A percentile compares a stretch with the other conserved stretches of the same genome.
These are phyloP conservation scores for Dendrocopos noguchii DNA, from an alignment of 2,113 vertebrate genomes.

Conservation along the genomic window DNA sequence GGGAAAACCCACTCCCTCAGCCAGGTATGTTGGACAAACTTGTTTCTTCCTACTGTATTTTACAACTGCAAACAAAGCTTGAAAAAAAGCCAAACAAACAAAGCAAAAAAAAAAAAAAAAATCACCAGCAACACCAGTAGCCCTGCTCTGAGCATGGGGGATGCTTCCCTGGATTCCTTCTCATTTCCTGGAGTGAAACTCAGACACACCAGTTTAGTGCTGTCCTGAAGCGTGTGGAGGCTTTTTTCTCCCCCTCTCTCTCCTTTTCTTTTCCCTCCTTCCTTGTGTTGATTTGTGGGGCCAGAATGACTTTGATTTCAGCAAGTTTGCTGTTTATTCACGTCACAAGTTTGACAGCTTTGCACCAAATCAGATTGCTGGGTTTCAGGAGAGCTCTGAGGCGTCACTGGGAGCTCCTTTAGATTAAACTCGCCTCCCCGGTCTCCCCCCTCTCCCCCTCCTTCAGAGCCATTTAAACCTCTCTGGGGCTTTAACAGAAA, in stretches of 20 bases:
- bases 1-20: background rate
- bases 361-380: slow-evolving; percentile 79
- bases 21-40: background rate
- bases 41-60: slow-evolving; percentile 30
- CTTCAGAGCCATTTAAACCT: slow-evolving; percentile 76
- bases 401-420: slow-evolving; percentile 71
- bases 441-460: slow-evolving; percentile 66
- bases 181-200: slow-evolving; percentile 41
- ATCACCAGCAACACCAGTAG: slow-evolving; percentile 10
- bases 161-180: slow-evolving; percentile 8
- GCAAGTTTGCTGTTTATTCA: slow-evolving; percentile 57
- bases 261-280: slow-evolving; percentile 54
- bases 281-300: slow-evolving; percentile 40
- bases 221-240: slow-evolving; percentile 3
- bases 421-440: slow-evolving; percentile 81
- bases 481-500: slow-evolving; percentile 74
- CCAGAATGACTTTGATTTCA: slow-evolving; percentile 60
- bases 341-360: slow-evolving; percentile 82
- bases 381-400: slow-evolving; percentile 58
- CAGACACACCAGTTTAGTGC: background rate
- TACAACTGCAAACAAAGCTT: background rate
- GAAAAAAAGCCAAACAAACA: background rate
- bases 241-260: background rate
- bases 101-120: background rate
- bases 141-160: slow-evolving; percentile 9